Base-by-base conservation (phyloP, 2,888 invertebrate genomes). In the Leptogaster cylindrica region DNA sequence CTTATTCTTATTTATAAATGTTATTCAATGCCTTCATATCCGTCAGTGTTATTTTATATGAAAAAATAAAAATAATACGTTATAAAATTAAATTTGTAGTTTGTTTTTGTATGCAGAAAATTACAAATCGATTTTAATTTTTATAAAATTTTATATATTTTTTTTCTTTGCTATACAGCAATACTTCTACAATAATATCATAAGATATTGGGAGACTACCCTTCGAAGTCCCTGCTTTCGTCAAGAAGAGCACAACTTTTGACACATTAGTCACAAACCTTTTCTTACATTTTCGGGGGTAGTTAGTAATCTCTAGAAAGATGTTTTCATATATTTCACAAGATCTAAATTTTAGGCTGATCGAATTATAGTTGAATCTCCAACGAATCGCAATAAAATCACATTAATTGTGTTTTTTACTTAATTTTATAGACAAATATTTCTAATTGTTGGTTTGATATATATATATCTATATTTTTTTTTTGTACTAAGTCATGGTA, bases 231-330 rank as follows among this genome's bases (percentile, higher is more conserved):
- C 46, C 25, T 23, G 46, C 31, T 18, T 14, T 41, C 3, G 14
- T 18, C 18, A 41, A 31, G 39, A 55, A 55, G 55, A 33, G 39
- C 33, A 55, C 55, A n/a, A n/a, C n/a, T n/a, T 55, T 55, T 55
- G 55, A 55, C 55, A 55, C 55, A 55, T 36, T 39, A 55, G 55
- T 55, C 55, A 55, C 55, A 55, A 55, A 55, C 55, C 55, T 55
- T 55, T 55, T 28, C 16, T 23, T 36, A n/a, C n/a, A 36, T 20
- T 55, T 25, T 5, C 16, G 28, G 48, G 25, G 12, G 20, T 55
- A 16, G 7, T 55, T 16, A 36, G 23, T 28, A 31, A 55, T 36
- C 5, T 23, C 36, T 55, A 50, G 50, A 16, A 16, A 36, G n/a
- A n/a, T n/a, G 23, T 55, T 23, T 7, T 23, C 39, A 36, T 36